A percentile compares a stretch with the other conserved stretches of the same genome.
These are phyloP conservation scores for Macrotis lagotis DNA, from an alignment of 2,113 vertebrate species.

Conservation along the genomic window DNA sequence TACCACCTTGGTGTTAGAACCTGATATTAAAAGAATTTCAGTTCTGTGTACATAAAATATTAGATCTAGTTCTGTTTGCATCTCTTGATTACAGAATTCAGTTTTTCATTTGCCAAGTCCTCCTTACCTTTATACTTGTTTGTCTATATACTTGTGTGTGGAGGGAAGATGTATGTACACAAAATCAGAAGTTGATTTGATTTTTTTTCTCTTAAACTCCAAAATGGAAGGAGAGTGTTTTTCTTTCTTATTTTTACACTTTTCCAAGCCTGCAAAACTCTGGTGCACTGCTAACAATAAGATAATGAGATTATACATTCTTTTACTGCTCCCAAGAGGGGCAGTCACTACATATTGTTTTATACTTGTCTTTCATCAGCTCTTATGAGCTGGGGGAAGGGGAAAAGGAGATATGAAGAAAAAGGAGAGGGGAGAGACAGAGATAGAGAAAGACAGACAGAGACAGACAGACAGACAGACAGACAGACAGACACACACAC, in stretches of 20 bases:
- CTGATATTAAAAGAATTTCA: background rate
- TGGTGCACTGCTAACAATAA: background rate
- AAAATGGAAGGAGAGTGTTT: background rate
- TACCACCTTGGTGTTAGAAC: background rate
- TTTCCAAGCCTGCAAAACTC: background rate
- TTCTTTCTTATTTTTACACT: background rate
- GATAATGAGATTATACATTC: background rate
- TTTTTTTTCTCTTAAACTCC: background rate
- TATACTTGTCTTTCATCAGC: background rate
- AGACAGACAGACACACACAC: no score
- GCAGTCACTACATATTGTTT: background rate
- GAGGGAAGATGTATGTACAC: background rate
- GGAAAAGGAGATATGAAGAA: background rate
- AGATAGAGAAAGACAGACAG: no score
- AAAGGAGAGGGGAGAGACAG: no score
- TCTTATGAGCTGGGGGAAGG: background rate
- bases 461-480: background rate
- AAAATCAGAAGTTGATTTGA: background rate
- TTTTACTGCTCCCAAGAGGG: background rate
- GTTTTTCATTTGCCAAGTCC: background rate
- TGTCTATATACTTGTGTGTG: background rate
- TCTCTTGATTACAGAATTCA: background rate
- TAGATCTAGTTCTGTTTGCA: background rate
- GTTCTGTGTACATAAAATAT: background rate
- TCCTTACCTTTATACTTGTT: background rate